phyloP scores from a whole-genome alignment of 2,797 vertebrate species.

The Echiichthys vipera region DNA sequence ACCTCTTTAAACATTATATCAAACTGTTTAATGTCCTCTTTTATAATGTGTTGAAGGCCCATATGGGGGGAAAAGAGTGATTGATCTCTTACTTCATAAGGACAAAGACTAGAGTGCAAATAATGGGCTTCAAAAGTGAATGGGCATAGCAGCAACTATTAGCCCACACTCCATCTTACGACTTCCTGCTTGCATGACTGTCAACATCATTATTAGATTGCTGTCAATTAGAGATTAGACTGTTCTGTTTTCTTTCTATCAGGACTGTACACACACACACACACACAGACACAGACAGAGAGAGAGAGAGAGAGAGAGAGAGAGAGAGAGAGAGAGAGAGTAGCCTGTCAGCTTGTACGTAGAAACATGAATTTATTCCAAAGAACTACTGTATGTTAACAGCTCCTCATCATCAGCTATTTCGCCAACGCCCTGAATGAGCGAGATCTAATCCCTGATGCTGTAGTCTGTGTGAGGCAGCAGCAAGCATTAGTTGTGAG shows the following conservation, averaged over 20 bases:
- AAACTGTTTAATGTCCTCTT: neutral
- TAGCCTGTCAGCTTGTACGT: constrained; percentile 10
- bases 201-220: constrained; percentile 79
- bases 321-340: too few species aligned
- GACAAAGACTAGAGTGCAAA: constrained; percentile 33
- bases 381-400: constrained; percentile 30
- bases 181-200: constrained; percentile 74
- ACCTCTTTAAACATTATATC: neutral
- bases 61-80: constrained; percentile 4
- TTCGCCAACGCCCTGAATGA: constrained; percentile 78
- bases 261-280: neutral
- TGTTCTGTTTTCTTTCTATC: constrained; percentile 45
- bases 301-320: neutral
- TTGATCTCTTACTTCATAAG: constrained; percentile 29
- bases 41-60: constrained; percentile 2
- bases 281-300: neutral
- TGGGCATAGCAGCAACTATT: constrained; percentile 70
- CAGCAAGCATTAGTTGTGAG: constrained; percentile 63
- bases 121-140: constrained; percentile 46
- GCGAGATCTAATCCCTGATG: constrained; percentile 40
- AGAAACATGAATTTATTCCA: constrained; percentile 7
- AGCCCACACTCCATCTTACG: constrained; percentile 68
- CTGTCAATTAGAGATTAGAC: constrained; percentile 68
- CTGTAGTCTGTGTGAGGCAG: constrained; percentile 53
- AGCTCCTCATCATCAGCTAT: constrained; percentile 46